Base-by-base conservation (phyloP, 1,140 invertebrate genomes). In the Camponotus vicinus region DNA sequence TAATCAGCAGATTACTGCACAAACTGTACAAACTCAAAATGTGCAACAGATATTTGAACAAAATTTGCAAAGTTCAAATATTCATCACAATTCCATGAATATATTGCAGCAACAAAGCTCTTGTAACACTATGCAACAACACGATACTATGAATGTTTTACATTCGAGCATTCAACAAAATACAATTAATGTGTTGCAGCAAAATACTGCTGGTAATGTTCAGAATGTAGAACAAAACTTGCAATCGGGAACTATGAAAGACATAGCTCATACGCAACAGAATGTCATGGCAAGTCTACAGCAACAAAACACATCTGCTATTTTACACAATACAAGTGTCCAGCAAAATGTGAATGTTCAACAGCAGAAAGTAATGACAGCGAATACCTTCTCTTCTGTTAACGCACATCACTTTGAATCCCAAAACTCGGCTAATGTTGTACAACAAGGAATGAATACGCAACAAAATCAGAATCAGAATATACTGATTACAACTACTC, bases 41-140 rank as follows among this genome's bases (percentile, higher is more conserved):
- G 90, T 94, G 18, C 94, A 95, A 69, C 92, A 95, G 37, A 92
- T 94, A 18, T 93, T 94, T 42, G 93, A 95, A 63, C 94, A 94
- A 59, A 94, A 91, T 89, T 67, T 93, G 49, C 93, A 93, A 93
- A 92, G 75, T 70, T 93, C 89, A 61, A 88, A 88, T 64, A 89
- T 92, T 21, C 92, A 93, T 66, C 92, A 93, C 6, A 92, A 94
- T 87, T 89, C 93, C 0, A 89, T 95, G 49, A 93, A 92, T 42
- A 87, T 93, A 73, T n/a, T 93, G 18, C 92, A 92, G 4, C 92
- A 92, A 34, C 89, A 89, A 27, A 91, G 86, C 27, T 89, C 87
- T 64, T 90, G 82, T 18, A 92, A 88, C 78, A 88, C 90, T 32
- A 91, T 93, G 77, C 79, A 80, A 57, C 92, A 86, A 15, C 88